These are phyloP conservation scores for Maniola hyperantus DNA, from an alignment of 2,888 invertebrate species.

Conservation along the genomic window DNA sequence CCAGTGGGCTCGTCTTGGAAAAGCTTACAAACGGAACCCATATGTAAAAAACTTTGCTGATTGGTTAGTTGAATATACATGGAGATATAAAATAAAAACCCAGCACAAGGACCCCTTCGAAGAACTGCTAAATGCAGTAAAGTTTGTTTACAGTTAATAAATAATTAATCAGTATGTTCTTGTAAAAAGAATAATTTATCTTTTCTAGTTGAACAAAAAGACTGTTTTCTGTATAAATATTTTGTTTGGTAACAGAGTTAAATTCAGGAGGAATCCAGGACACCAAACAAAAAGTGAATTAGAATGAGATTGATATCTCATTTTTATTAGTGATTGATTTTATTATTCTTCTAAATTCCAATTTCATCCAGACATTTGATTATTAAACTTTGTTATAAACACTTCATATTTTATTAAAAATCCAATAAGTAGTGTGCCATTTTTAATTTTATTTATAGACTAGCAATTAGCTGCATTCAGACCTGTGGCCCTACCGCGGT, in stretches of 20 bases:
- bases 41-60: neutral
- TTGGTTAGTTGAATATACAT: neutral
- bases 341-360: no score
- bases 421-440: neutral
- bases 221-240: no score
- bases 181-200: neutral
- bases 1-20: neutral
- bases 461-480: no score
- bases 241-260: no score
- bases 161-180: no score
- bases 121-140: neutral
- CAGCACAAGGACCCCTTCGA: neutral
- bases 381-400: neutral
- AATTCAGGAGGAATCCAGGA: no score
- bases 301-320: no score
- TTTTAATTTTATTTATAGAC: no score
- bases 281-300: no score
- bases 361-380: no score
- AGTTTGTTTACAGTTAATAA: neutral
- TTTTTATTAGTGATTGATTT: no score
- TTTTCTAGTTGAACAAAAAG: neutral
- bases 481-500: no score
- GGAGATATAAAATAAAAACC: neutral
- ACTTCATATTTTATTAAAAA: neutral
- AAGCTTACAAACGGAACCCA: neutral